Conservation (phyloP, 2,113 vertebrate genomes). For the Capreolus pygargus region DNA sequence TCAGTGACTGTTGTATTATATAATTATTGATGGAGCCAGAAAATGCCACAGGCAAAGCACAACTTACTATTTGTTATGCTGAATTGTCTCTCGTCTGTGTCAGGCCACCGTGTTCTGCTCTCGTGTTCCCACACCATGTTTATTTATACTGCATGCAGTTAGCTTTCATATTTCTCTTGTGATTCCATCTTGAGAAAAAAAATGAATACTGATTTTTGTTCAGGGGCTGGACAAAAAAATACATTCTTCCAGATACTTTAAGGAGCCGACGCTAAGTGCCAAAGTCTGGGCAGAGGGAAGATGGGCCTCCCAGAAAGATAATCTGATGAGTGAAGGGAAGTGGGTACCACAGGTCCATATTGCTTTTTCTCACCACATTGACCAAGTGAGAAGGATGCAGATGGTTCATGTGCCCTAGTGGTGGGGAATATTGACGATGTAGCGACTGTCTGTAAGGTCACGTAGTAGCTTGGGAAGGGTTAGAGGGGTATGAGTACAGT, state of each 20-base stretch:
- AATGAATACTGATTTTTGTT: slow-evolving; percentile 75
- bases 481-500: neutral
- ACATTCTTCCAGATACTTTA: slow-evolving; percentile 70
- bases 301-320: neutral
- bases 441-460: neutral
- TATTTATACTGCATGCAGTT: slow-evolving; percentile 83
- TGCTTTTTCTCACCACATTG: neutral
- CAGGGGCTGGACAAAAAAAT: slow-evolving; percentile 68
- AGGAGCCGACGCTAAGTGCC: slow-evolving; percentile 70
- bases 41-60: slow-evolving; percentile 81
- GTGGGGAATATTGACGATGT: neutral
- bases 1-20: slow-evolving; percentile 79
- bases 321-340: slow-evolving; percentile 45
- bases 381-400: neutral
- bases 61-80: slow-evolving; percentile 84
- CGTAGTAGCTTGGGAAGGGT: neutral
- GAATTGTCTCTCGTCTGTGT: slow-evolving; percentile 79
- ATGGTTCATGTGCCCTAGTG: neutral
- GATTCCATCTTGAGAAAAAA: slow-evolving; percentile 75
- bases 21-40: slow-evolving; percentile 85
- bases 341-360: neutral
- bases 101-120: slow-evolving; percentile 75
- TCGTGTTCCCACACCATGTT: slow-evolving; percentile 84
- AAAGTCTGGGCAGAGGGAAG: slow-evolving; percentile 49
- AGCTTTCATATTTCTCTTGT: slow-evolving; percentile 85